Conservation (phyloP, 2,888 invertebrate species). For the Hanleya hanleyi region DNA sequence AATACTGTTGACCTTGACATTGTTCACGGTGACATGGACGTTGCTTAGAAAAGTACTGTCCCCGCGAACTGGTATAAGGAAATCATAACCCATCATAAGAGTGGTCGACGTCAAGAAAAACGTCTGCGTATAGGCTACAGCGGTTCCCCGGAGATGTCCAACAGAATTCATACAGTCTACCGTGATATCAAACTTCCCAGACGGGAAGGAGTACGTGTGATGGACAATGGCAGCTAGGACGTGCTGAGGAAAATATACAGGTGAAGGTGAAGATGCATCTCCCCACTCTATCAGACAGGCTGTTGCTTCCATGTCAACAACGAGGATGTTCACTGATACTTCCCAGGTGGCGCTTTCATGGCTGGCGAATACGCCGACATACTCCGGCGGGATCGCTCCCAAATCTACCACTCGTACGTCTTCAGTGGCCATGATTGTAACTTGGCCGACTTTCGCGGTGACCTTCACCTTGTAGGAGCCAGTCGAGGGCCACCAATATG, state of each 20-base stretch:
- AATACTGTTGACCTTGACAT: constrained; percentile 8
- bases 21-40: constrained; percentile 13
- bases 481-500: constrained; percentile 54
- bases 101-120: neutral
- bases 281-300: constrained; percentile 48
- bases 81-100: neutral
- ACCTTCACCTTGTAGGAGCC: constrained; percentile 56
- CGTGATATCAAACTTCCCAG: neutral
- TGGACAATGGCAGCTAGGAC: constrained; percentile 29
- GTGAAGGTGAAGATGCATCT: constrained; percentile 29
- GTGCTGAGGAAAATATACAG: constrained; percentile 44
- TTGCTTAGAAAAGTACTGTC: neutral
- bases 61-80: neutral
- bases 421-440: constrained; percentile 33
- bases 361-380: constrained; percentile 40
- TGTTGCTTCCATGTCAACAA: constrained; percentile 42
- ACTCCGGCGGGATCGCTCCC: constrained; percentile 50
- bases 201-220: neutral
- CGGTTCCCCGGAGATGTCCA: neutral
- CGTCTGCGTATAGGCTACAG: neutral
- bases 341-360: constrained; percentile 30
- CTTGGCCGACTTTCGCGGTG: constrained; percentile 43
- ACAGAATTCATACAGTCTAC: neutral
- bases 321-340: constrained; percentile 38
- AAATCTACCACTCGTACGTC: constrained; percentile 50